Base-by-base conservation (phyloP, 23 tunicate genomes). In the Trididemnum nubilum region DNA sequence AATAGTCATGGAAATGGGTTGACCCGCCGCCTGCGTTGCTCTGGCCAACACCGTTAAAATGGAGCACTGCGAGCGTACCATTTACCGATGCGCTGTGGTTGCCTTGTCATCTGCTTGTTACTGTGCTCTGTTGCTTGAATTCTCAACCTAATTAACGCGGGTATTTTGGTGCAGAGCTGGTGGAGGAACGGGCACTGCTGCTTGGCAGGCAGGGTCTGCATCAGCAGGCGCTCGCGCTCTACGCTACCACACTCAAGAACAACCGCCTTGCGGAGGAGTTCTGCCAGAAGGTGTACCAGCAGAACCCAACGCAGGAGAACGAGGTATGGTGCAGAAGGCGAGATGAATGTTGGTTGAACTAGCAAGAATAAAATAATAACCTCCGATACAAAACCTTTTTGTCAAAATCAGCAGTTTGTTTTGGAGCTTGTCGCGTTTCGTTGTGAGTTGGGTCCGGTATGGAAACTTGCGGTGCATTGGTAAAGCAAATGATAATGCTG, bases 211-310 rank as follows among this genome's bases (percentile, higher is more conserved):
- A 36, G 64, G 98, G 98, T 9, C 26, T 7, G 18, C 81, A 87
- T 54, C 82, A 93, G 63, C 82, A 93, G 64, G 98, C 98, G 0
- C 66, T 93, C 1, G 98, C 89, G 25, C 67, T 93, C 34, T 93
- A 93, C 65, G 85, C 87, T 19, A 36, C 83, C 57, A 52, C 81
- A n/a, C 57, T 93, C 2, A 65, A 84, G 9, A 73, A 87, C 33
- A 76, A 81, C 31, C 34, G n/a, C 0, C 66, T 77, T 34, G 98
- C 98, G 28, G 98, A 93, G 51, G 64, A 74, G 49, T 93, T 88
- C 71, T 93, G 93, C 52, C 52, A 34, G 7, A 84, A 76, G 64
- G 83, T 93, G 35, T 93, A 83, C 58, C 79, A 84, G n/a, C 77
- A 67, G 34, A 65, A 87, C 57, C 92, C 87, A 2, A 57, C n/a